A percentile compares a stretch with the other conserved stretches of the same genome.
phyloP scores from a whole-genome alignment of 2,113 vertebrate genomes.

The Myxocyprinus asiaticus region DNA sequence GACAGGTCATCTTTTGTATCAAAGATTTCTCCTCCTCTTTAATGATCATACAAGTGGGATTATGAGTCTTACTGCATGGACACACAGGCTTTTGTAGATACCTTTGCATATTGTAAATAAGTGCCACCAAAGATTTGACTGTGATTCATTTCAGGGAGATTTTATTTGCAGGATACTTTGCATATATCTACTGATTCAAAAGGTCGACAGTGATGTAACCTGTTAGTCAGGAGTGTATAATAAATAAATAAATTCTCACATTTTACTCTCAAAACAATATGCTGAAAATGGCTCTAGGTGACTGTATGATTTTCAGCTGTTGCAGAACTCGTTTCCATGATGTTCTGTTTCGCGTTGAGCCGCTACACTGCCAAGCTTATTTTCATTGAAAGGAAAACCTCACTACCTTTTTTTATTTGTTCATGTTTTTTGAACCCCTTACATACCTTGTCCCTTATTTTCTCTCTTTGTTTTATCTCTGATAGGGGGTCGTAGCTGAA shows the following conservation, averaged over 20 bases:
- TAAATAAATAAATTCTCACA: too few species aligned
- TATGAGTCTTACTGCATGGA: neutral
- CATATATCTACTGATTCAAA: neutral
- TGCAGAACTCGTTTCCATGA: neutral
- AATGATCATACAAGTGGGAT: neutral
- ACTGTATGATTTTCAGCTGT: too few species aligned
- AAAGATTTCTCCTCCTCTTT: neutral
- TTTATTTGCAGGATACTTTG: neutral
- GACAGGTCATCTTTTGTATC: neutral
- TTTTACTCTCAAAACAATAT: too few species aligned
- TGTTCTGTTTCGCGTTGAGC: neutral
- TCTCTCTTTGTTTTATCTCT: slow-evolving; percentile 1
- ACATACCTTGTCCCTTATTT: neutral
- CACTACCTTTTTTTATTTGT: too few species aligned
- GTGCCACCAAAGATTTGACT: neutral
- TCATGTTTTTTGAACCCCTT: too few species aligned
- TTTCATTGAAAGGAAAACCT: too few species aligned
- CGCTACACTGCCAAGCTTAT: too few species aligned
- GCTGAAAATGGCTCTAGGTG: neutral
- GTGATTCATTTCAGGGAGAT: neutral
- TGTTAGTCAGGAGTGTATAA: neutral
- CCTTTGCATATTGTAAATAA: neutral
- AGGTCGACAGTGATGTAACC: neutral
- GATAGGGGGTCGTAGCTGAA: slow-evolving; percentile 38
- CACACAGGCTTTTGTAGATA: neutral